A percentile compares a stretch with the other conserved stretches of the same genome.
Evolutionary conservation across 2,797 vertebrate species (phyloP).

Genomic region (Triplophysa yarkandensis): DNA sequence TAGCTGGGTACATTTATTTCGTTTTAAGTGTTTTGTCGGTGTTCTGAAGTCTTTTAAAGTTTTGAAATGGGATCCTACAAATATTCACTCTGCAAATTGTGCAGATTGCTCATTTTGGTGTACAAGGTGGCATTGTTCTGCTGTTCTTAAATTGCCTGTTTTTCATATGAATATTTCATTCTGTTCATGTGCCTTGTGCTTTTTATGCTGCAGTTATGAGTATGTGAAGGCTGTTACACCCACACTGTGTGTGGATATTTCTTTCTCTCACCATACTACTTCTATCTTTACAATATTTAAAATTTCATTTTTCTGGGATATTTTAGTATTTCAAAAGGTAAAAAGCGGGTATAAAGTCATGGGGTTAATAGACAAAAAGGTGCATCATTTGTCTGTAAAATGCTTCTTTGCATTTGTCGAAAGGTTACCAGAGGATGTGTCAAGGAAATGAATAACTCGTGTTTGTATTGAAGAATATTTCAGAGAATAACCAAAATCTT

Average conservation of each 20-base stretch:
- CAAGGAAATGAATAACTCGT: background rate
- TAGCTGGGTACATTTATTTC: background rate
- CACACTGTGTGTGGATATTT: conserved; percentile 28
- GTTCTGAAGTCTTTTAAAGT: background rate
- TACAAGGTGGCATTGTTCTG: conserved; percentile 5
- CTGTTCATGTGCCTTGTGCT: conserved; percentile 28
- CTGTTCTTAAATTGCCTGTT: conserved; percentile 23
- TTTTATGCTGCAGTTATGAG: conserved; percentile 11
- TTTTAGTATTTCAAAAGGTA: background rate
- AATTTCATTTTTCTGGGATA: background rate
- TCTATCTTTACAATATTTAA: conserved; percentile 6
- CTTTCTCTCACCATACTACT: background rate
- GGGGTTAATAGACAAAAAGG: background rate
- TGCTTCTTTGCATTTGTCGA: background rate
- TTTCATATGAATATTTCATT: conserved; percentile 13
- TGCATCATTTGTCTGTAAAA: background rate
- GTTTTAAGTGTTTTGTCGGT: background rate
- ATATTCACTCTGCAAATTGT: background rate
- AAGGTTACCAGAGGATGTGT: background rate
- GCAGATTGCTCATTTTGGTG: background rate
- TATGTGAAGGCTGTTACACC: conserved; percentile 18
- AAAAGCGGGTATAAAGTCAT: background rate
- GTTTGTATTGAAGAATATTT: background rate
- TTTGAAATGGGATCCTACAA: conserved; percentile 4
- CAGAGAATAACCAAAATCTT: background rate